Percentiles rank a stretch among this genome's conserved stretches.
Evolutionary conservation across 1,140 invertebrate species (phyloP).

Genomic region (Pseudomyrmex cubaensis): DNA sequence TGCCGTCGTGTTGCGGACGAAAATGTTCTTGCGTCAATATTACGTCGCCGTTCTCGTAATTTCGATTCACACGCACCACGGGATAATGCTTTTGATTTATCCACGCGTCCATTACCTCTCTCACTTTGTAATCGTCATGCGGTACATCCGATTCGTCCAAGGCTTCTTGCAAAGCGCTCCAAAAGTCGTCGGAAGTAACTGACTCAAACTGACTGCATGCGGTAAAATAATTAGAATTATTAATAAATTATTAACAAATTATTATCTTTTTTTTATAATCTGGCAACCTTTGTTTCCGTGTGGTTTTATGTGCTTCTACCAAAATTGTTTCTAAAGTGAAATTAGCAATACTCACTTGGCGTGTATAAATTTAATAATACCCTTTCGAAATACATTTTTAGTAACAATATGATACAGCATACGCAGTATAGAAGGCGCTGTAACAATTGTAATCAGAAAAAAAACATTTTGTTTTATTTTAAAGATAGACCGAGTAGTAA

Average conservation of each 20-base stretch:
- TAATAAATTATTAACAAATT: too few relatives aligned
- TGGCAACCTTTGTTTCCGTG: too few relatives aligned
- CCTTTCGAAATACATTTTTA: slow-evolving; percentile 82
- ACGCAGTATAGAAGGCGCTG: slow-evolving; percentile 84
- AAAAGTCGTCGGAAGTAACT: slow-evolving; percentile 90
- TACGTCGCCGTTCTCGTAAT: slow-evolving; percentile 83
- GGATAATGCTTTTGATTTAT: slow-evolving; percentile 89
- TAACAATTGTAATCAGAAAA: slow-evolving; percentile 50
- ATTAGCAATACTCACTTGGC: too few relatives aligned
- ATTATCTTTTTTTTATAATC: too few relatives aligned
- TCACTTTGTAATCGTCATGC: slow-evolving; percentile 79
- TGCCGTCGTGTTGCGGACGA: slow-evolving; percentile 65
- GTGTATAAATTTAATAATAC: too few relatives aligned
- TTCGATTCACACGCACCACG: slow-evolving; percentile 86
- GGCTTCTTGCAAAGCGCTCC: slow-evolving; percentile 87
- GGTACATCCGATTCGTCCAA: slow-evolving; percentile 80
- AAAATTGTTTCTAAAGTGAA: too few relatives aligned
- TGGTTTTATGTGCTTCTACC: too few relatives aligned
- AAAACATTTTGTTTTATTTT: too few relatives aligned
- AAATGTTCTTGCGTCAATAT: slow-evolving; percentile 83
- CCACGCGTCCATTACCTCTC: slow-evolving; percentile 89
- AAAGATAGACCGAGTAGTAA: too few relatives aligned
- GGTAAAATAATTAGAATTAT: too few relatives aligned
- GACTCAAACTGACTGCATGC: too few relatives aligned
- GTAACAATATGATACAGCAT: slow-evolving; percentile 85